Evolutionary conservation across 2,888 invertebrate genomes (phyloP).

Genomic region (Microplitis manilae): DNA sequence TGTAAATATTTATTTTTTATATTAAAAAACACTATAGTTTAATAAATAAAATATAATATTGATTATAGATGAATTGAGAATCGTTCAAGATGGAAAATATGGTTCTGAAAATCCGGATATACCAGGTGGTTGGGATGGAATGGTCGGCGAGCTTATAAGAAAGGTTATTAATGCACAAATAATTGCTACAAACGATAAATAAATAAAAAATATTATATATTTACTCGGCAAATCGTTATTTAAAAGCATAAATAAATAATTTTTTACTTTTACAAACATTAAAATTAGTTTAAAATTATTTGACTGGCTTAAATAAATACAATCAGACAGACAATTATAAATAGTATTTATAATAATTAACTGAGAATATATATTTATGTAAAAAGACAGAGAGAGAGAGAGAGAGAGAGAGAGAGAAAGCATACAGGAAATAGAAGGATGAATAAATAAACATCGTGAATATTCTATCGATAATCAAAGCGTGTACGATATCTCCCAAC

Average conservation of each 20-base stretch:
- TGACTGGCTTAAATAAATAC: too few species aligned
- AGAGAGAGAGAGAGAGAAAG: background rate
- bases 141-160: constrained; percentile 89
- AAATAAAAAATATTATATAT: background rate
- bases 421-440: background rate
- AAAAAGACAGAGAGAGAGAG: too few species aligned
- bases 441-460: constrained; percentile 36
- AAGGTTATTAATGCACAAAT: constrained; percentile 74
- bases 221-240: too few species aligned
- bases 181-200: background rate
- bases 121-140: constrained; percentile 88
- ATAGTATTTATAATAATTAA: too few species aligned
- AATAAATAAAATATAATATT: background rate
- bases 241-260: too few species aligned
- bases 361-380: too few species aligned
- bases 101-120: constrained; percentile 83
- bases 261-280: too few species aligned
- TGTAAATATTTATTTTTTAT: constrained; percentile 77
- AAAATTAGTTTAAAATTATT: too few species aligned
- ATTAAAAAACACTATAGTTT: background rate
- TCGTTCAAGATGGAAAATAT: constrained; percentile 89
- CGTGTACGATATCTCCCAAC: constrained; percentile 16
- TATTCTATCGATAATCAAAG: constrained; percentile 38
- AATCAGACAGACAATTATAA: too few species aligned
- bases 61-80: constrained; percentile 82